Base-by-base conservation (phyloP, 2,888 invertebrate genomes). In the Caenorhabditis auriculariae region DNA sequence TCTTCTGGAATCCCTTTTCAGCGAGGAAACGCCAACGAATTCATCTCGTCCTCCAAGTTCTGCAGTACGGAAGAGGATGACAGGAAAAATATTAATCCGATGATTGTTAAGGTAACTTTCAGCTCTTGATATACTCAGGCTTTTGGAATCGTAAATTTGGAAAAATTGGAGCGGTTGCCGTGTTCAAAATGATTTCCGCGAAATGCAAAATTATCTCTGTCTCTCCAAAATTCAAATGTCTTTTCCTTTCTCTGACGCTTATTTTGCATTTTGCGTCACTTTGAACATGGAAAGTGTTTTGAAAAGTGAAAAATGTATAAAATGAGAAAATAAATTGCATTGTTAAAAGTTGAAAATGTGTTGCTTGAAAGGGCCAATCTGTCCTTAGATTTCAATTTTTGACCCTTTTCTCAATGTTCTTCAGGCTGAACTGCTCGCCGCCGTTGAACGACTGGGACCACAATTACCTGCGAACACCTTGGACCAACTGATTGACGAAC, bases 401-500 rank as follows among this genome's bases (percentile, higher is more conserved):
- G 4, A 4, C 17, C 28, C n/a, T 9, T 23, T 26, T 6, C 27
- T 23, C 24, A 44, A 23, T n/a, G n/a, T n/a, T n/a, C n/a, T 95
- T 91, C 93, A 94, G 85, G 90, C 92, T 75, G 90, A 94, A 69
- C 85, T 98, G 38, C 83, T 98, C 66, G 86, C 87, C 64, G 88
- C 88, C 80, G 89, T 98, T 56, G 94, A 96, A 82, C 85, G 87
- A 26, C 85, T 96, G 2, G 95, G 94, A 4, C 88, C 89, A 1
- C 87, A 87, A 23, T 85, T 99, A 70, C 98, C 98, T 5, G 91
- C 95, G 37, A 98, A 99, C 84, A 95, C 98, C 1, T 86, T 99
- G 42, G 98, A 99, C 86, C 94, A 98, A 83, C 86, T 98, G 12
- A 96, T 99, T 66, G 96, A 99, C 84, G 93, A 94, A 82, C 87